phyloP scores from a whole-genome alignment of 92 coral and sea anemone genomes.

The Siderastrea siderea region DNA sequence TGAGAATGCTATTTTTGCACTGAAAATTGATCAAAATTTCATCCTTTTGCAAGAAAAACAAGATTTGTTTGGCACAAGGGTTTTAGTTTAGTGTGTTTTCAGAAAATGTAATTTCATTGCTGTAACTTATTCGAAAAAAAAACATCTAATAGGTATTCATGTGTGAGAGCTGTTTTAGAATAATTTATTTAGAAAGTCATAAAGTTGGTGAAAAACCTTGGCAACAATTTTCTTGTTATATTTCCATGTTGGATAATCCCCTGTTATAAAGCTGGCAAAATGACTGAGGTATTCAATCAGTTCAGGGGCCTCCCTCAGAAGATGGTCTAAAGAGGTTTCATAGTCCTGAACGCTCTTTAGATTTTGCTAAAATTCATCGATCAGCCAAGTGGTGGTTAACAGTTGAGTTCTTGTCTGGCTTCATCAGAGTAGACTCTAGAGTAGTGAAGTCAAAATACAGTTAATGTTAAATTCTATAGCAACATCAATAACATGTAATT shows the following conservation, averaged over 20 bases:
- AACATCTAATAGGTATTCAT: no score
- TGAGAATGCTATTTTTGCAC: no score
- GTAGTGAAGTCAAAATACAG: no score
- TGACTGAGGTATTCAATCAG: constrained; percentile 13
- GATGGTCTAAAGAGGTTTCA: constrained; percentile 1
- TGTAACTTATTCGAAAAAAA: no score
- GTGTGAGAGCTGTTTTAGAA: no score
- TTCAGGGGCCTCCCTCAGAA: constrained; percentile 26
- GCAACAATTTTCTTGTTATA: constrained; percentile 47
- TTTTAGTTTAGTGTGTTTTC: no score
- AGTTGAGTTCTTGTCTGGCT: constrained; percentile 22
- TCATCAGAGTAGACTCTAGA: constrained; percentile 56
- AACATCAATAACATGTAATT: no score
- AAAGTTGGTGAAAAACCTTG: not conserved
- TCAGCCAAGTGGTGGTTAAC: constrained; percentile 4
- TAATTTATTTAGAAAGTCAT: not conserved
- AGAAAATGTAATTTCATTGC: no score
- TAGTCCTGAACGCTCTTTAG: constrained; percentile 26
- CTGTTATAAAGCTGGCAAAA: not conserved
- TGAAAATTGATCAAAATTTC: no score
- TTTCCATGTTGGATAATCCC: constrained; percentile 53
- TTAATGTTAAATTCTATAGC: no score
- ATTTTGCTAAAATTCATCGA: constrained; percentile 33
- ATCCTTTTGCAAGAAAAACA: no score
- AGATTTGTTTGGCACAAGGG: no score